These are phyloP conservation scores for Lutjanus campechanus DNA, from an alignment of 2,797 vertebrate genomes.

Conservation along the genomic window DNA sequence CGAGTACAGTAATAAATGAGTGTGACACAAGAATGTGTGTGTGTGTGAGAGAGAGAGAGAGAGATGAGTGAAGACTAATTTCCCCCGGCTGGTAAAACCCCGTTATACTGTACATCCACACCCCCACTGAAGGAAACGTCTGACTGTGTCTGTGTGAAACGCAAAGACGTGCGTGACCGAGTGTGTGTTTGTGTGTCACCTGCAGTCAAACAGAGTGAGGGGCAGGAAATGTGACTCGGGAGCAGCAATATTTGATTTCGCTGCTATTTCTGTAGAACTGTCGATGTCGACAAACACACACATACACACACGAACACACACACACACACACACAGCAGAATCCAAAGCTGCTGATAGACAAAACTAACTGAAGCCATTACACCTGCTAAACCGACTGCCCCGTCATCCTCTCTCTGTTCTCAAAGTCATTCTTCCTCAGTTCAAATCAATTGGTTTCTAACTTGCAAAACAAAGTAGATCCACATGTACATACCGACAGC, in stretches of 20 bases:
- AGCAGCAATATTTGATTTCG: constrained; percentile 43
- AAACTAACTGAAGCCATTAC: constrained; percentile 8
- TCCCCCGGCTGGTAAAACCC: constrained; percentile 32
- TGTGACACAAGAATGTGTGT: neutral
- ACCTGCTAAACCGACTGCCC: neutral
- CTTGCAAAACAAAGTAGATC: neutral
- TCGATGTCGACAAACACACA: constrained; percentile 24
- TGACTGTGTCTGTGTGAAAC: constrained; percentile 20
- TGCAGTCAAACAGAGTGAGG: neutral
- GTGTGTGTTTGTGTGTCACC: constrained; percentile 7
- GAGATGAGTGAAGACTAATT: constrained; percentile 33
- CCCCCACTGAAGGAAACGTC: constrained; percentile 29
- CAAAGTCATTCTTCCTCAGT: neutral
- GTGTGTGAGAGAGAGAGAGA: neutral
- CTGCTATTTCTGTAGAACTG: constrained; percentile 20
- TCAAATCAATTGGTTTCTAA: neutral
- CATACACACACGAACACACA: too few species aligned
- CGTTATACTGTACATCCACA: constrained; percentile 41
- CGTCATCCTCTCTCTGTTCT: neutral
- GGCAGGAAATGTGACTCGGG: constrained; percentile 16
- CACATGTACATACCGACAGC: neutral
- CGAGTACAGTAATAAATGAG: constrained; percentile 14
- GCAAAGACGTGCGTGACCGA: neutral
- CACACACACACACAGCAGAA: constrained; percentile 4
- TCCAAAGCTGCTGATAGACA: constrained; percentile 7